Percentiles rank a stretch among this genome's conserved stretches.
phyloP scores from a whole-genome alignment of 2,113 vertebrate genomes.

The Arenaria interpres region DNA sequence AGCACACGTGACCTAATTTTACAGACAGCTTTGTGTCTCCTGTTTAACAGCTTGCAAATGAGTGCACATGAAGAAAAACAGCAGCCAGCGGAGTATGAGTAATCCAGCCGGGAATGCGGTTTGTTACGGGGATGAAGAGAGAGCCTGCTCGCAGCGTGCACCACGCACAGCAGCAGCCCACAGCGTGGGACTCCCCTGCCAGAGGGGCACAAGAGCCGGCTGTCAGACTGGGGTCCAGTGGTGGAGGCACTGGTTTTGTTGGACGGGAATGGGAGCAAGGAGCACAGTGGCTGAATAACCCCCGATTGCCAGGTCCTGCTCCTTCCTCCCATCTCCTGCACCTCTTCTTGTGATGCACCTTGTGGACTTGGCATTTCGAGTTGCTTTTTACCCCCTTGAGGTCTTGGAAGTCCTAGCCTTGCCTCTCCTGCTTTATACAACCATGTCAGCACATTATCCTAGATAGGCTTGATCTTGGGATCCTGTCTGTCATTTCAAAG shows the following conservation, averaged over 20 bases:
- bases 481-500: neutral
- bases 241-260: neutral
- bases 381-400: rapidly evolving
- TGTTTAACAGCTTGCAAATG: constrained; percentile 27
- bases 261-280: neutral
- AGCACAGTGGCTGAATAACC: neutral
- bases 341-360: neutral
- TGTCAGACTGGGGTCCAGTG: neutral
- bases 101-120: neutral
- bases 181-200: neutral
- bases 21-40: constrained; percentile 18
- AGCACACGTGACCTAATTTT: constrained; percentile 16
- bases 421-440: neutral
- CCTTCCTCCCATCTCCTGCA: neutral
- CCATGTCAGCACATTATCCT: too few relatives aligned
- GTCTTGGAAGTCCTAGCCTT: neutral
- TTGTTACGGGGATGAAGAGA: neutral
- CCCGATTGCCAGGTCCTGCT: neutral
- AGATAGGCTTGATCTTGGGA: neutral
- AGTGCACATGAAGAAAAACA: constrained; percentile 48
- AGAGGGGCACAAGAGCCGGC: rapidly evolving
- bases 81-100: constrained; percentile 31
- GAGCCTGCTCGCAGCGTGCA: neutral
- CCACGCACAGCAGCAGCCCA: neutral
- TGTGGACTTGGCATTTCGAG: neutral